These are phyloP conservation scores for Oryzias curvinotus DNA, from an alignment of 2,113 vertebrate genomes.

Conservation along the genomic window DNA sequence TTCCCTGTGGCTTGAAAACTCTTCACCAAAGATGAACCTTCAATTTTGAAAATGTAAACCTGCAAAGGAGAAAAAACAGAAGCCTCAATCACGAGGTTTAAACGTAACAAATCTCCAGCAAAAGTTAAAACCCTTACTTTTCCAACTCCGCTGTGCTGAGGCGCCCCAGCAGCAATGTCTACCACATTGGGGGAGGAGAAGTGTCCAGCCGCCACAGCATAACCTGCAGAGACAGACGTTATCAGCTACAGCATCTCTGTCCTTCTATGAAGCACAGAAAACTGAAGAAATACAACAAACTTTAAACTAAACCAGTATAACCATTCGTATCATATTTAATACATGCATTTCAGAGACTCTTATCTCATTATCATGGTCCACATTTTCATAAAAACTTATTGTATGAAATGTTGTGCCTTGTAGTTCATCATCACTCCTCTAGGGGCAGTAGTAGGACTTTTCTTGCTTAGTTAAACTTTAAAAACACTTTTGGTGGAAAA, in stretches of 20 bases:
- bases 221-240: slow-evolving; percentile 77
- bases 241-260: not conserved
- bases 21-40: slow-evolving; percentile 86
- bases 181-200: slow-evolving; percentile 85
- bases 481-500: too few species aligned
- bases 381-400: too few species aligned
- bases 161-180: slow-evolving; percentile 94
- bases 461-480: too few species aligned
- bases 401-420: too few species aligned
- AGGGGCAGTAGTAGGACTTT: too few species aligned
- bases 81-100: not conserved
- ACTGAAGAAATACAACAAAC: not conserved
- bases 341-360: too few species aligned
- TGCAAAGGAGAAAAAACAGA: slow-evolving; percentile 54
- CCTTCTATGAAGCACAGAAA: not conserved
- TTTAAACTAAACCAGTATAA: too few species aligned
- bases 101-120: not conserved
- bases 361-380: too few species aligned
- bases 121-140: slow-evolving; percentile 79
- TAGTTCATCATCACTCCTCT: too few species aligned
- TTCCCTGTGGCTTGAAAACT: slow-evolving; percentile 94
- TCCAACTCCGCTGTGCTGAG: slow-evolving; percentile 89
- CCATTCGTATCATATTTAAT: too few species aligned
- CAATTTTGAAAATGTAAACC: slow-evolving; percentile 97
- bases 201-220: slow-evolving; percentile 92